phyloP scores from a whole-genome alignment of 2,888 invertebrate genomes.

The Strigamia maritima region DNA sequence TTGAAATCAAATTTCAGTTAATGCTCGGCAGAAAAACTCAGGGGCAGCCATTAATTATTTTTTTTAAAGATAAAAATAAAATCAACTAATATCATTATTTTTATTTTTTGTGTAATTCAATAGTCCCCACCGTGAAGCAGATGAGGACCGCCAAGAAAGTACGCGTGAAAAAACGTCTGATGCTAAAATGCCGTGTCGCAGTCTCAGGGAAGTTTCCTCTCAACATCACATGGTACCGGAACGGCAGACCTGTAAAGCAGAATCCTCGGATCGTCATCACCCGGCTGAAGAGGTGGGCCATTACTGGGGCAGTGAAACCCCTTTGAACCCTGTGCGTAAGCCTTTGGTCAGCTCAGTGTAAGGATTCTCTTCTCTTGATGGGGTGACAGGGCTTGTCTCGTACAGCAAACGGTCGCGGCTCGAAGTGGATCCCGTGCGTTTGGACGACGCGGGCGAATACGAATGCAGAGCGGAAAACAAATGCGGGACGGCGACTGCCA shows the following conservation, averaged over 20 bases:
- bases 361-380: slow-evolving; percentile 12
- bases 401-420: slow-evolving; percentile 26
- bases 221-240: slow-evolving; percentile 27
- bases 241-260: slow-evolving; percentile 4
- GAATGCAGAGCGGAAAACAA: slow-evolving; percentile 7
- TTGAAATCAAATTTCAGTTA: background rate
- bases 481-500: slow-evolving; percentile 3
- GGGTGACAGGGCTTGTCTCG: slow-evolving; percentile 29
- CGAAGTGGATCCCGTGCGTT: slow-evolving; percentile 18
- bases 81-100: background rate
- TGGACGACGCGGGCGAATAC: background rate
- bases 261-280: slow-evolving; percentile 24
- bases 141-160: background rate
- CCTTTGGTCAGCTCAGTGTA: slow-evolving; percentile 29
- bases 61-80: too few species aligned
- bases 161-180: slow-evolving; percentile 5
- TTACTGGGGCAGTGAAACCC: slow-evolving; percentile 29
- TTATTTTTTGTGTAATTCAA: background rate
- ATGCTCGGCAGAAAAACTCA: background rate
- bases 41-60: background rate
- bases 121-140: slow-evolving; percentile 1
- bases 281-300: slow-evolving; percentile 29
- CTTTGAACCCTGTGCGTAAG: slow-evolving; percentile 29
- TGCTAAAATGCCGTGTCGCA: slow-evolving; percentile 1
- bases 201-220: slow-evolving; percentile 6